Base-by-base conservation (phyloP, 1,140 invertebrate genomes). In the Medauroidea extradentata region DNA sequence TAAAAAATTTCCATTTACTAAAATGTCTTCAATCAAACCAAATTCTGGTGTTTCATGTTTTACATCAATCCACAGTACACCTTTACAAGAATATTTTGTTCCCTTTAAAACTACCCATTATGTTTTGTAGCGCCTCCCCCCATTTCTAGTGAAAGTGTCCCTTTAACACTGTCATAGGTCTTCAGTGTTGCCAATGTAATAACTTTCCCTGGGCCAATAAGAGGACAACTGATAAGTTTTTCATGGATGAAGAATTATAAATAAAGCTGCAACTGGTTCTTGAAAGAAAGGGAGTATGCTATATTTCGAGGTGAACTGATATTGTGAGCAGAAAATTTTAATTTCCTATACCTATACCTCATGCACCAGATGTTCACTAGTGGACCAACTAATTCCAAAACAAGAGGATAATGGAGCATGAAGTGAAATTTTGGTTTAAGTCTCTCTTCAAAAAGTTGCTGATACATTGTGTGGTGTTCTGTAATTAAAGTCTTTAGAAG, bases 371-470 rank as follows among this genome's bases (percentile, higher is more conserved):
- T 54, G 57, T 62, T 56, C 29, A 50, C 52, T 42, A 64, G 57
- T 11, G 67, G 69, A 5, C 68, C 66, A 18, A 62, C 50, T 42
- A 53, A 44, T 23, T 42, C 19, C 24, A 70, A 64, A 41, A 66
- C 59, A 43, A 57, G 44, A 9, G 59, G 48, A 53, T 70, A 70
- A 55, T 70, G 69, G 11, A 69, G 19, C 4, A 70, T 27, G 57
- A 65, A 63, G 59, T 69, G 67, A 57, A 65, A 64, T 60, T 70
- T 69, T 14, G 65, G 63, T 24, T 67, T 67, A 14, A 69, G 59
- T 43, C 38, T 41, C 14, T 53, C 51, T 43, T 63, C 46, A 39
- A 65, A 67, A 19, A 69, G 51, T 14, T 46, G 29, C 14, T 55
- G 53, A 57, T 53, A 51, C 58, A 66, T 53, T 57, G 64, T 44